phyloP scores from a whole-genome alignment of 2,113 vertebrate species.

The Anseranas semipalmata region DNA sequence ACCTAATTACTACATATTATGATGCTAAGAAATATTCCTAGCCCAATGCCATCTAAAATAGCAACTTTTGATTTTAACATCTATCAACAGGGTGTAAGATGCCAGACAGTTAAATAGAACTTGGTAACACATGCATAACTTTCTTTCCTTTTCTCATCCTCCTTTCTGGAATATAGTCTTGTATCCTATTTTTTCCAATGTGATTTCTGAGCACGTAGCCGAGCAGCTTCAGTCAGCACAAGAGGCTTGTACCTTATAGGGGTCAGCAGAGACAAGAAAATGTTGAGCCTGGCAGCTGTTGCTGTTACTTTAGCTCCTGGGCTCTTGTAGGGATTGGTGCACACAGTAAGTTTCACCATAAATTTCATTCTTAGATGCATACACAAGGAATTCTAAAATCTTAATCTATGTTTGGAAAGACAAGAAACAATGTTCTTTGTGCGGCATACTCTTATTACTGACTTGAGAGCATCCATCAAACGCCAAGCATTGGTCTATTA shows the following conservation, averaged over 20 bases:
- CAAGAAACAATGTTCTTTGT: background rate
- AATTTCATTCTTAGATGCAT: background rate
- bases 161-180: background rate
- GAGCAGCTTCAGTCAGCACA: background rate
- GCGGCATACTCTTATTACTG: background rate
- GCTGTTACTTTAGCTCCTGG: background rate
- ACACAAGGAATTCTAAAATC: background rate
- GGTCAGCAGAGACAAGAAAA: background rate
- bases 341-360: background rate
- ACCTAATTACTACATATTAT: background rate
- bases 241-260: accelerated
- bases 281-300: background rate
- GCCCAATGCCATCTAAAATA: background rate
- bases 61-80: background rate
- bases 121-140: background rate
- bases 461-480: background rate
- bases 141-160: background rate
- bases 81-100: background rate
- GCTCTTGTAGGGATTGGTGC: background rate
- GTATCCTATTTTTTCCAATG: background rate
- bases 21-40: background rate
- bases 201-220: background rate
- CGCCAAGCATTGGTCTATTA: background rate
- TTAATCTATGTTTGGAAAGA: background rate
- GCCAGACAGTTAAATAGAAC: background rate